Evolutionary conservation across 2,888 invertebrate genomes (phyloP), one percentile per base, ranked within the genome.

Genomic region (Drosophila incognita): DNA sequence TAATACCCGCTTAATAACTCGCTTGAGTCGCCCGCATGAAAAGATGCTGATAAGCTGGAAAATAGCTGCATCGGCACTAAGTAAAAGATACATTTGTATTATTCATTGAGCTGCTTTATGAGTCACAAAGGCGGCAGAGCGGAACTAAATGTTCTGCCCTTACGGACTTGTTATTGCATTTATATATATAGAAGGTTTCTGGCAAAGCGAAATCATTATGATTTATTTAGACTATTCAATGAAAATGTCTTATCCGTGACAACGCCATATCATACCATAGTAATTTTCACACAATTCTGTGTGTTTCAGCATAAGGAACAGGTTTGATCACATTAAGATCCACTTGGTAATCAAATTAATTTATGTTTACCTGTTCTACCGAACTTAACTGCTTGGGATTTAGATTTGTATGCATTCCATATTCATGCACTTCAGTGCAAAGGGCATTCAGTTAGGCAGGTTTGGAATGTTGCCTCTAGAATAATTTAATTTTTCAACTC

Each of bases 11-110:
- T 82, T 76, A 58, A 76, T 58, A 70, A 73, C 38, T 51, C 72
- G 58, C 81, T 72, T 68, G 57, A 82, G 69, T 69, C 61, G 69
- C 90, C 90, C 88, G 86, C 85, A 89, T 77, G 29, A 57, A 65
- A 46, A 36, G 58, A 49, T 48, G 56, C 54, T 68, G 82, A 82
- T 82, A 88, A 85, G 52, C 69, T 54, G 42, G 2, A 70, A 51
- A 67, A 65, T 67, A 64, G 31, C 76, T 65, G 42, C 58, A 71
- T 51, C 68, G 51, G 48, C 36, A 60, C 52, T 40, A 53, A 57
- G 36, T 42, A 56, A 51, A 61, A 62, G 61, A 81, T 81, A 60
- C 68, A 77, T 59, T 77, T 81, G 61, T 72, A 48, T 71, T 62
- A 49, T 51, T 48, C 42, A 59, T 46, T 40, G 18, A 27, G n/a